Evolutionary conservation across 2,797 vertebrate genomes (phyloP).

Genomic region (Alectoris magna): DNA sequence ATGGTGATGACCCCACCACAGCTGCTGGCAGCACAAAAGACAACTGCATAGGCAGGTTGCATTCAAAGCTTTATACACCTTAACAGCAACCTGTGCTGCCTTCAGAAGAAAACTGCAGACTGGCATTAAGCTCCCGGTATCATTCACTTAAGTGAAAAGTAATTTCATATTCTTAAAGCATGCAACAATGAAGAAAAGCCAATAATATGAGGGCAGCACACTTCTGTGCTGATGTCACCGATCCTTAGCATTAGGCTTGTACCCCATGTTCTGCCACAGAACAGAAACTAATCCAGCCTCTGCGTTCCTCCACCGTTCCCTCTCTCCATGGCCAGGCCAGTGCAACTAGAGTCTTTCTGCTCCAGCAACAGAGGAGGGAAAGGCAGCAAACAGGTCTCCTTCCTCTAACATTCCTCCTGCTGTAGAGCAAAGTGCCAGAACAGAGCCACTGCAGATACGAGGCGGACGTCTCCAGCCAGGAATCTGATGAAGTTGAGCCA

Average conservation of each 20-base stretch:
- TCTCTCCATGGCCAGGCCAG: neutral
- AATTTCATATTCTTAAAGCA: neutral
- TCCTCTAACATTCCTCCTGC: too few species aligned
- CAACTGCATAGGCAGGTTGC: accelerated
- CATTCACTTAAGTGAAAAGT: neutral
- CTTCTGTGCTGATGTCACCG: neutral
- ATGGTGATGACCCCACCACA: neutral
- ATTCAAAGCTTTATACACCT: neutral
- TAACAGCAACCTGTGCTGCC: neutral
- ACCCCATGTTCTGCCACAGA: neutral
- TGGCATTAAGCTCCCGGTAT: too few species aligned
- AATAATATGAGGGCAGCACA: neutral
- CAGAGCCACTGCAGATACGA: too few species aligned
- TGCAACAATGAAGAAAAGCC: neutral
- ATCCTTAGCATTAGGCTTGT: neutral
- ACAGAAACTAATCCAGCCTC: neutral
- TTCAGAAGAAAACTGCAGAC: neutral
- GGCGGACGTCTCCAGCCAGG: too few species aligned
- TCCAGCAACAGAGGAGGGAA: too few species aligned
- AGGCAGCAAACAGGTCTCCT: too few species aligned
- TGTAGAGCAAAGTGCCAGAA: too few species aligned
- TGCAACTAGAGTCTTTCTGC: too few species aligned
- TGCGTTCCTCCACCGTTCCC: neutral
- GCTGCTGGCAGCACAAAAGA: neutral
- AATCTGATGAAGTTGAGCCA: too few species aligned